Evolutionary conservation across 2,797 vertebrate genomes (phyloP), one percentile per base, ranked within the genome.

Genomic region (Odontamblyopus lacepedii): DNA sequence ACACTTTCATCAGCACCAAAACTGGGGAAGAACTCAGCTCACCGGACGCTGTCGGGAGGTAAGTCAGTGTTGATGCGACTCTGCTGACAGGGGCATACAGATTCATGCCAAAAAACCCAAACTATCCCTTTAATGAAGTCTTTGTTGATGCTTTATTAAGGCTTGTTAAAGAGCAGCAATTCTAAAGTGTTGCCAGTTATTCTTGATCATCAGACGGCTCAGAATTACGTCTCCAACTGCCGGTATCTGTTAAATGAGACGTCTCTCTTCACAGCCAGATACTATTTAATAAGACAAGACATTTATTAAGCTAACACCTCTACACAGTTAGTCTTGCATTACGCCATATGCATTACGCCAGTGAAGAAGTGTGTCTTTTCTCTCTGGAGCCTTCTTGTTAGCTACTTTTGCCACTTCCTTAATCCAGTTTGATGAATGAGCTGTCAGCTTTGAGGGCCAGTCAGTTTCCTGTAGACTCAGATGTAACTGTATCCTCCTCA

Each of bases 401-500:
- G 75, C 73, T 48, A 74, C 80, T 75, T 26, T 41, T 60, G 77
- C 77, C 64, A 30, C 78, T 72, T 63, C 71, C 76, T 48, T 82
- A 84, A 88, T 84, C 75, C 70, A 11, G 62, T 79, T 18, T 83
- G 84, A 80, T 66, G 72, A 76, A 82, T 62, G 69, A 64, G 30
- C 77, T 30, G 51, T 81, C 91, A 88, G 87, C 87, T 92, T 91
- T 84, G 81, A 90, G 81, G 84, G 91, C 85, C 85, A 89, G 90
- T 83, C 93, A 74, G 85, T 88, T 90, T 87, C 88, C 89, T 84
- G 81, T 80, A 70, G 87, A 81, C 85, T 84, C 85, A 73, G 85
- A 87, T 90, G 93, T 93, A 95, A 95, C 90, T 69, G 88, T 79
- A 95, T 94, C 90, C 86, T 76, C 89, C 71, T 85, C 87, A 92